Evolutionary conservation across 2,797 vertebrate genomes (phyloP), one percentile per base, ranked within the genome.

Genomic region (Melanotaenia pygmaea): DNA sequence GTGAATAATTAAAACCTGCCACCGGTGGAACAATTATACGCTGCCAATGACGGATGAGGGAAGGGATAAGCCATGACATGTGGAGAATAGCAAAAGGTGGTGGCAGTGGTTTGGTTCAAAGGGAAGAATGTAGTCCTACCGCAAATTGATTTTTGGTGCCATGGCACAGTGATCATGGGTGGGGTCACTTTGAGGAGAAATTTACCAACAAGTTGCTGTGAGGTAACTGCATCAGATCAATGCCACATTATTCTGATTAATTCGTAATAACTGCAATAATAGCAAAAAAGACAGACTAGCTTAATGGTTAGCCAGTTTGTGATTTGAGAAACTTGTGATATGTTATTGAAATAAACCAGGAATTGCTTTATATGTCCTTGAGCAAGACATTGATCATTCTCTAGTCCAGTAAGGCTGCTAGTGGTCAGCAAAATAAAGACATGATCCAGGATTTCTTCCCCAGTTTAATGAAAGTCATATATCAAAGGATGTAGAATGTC

Each of bases 1-100:
- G 88, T 92, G 89, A 93, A 92, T 93, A 93, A 93, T 94, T 91
- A 93, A 93, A 89, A 77, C 51, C 90, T 89, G 88, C 89, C 89
- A 90, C 89, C 76, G 73, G 79, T 88, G 83, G 88, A 89, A 93
- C 90, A 92, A 92, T 93, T 92, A 92, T 85, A 83, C 40, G 67
- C 79, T 64, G 84, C 78, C 74, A 70, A 22, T 92, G 90, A 92
- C 78, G 80, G 83, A 93, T 92, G 90, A 85, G 85, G 80, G 70
- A 79, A 59, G 68, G 74, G 75, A 76, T 72, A n/a, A 30, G 71
- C 68, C 32, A 65, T 76, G 87, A 86, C 84, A 75, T 51, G 40
- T 43, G 71, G 64, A 64, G 83, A 80, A 81, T 79, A 84, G 81
- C 79, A 75, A 60, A 76, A 77, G 62, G 76, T 70, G 54, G 54